These are phyloP conservation scores for Cuniculus paca DNA, from an alignment of 2,797 vertebrate genomes.

Conservation along the genomic window DNA sequence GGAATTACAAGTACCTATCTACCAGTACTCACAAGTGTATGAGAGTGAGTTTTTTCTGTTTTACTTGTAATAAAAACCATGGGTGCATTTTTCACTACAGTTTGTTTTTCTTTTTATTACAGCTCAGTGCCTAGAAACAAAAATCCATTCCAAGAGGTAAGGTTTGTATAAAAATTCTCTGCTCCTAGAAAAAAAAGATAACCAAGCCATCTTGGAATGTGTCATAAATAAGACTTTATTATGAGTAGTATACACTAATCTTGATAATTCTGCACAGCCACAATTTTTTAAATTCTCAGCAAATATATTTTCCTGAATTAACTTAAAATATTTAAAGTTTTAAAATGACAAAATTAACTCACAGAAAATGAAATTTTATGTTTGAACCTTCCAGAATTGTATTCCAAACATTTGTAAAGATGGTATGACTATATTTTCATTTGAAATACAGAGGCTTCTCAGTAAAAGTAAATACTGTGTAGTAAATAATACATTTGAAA, in stretches of 20 bases:
- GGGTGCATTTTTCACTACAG: slow-evolving; percentile 21
- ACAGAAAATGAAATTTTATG: not conserved
- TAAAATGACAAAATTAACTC: slow-evolving; percentile 6
- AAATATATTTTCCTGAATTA: slow-evolving; percentile 10
- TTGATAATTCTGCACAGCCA: not conserved
- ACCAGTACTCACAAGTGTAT: not conserved
- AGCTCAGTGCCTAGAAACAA: slow-evolving; percentile 99
- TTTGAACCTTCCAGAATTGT: slow-evolving; percentile 31
- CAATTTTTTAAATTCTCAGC: not conserved
- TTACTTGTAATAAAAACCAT: slow-evolving; percentile 41
- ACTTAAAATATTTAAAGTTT: slow-evolving; percentile 25
- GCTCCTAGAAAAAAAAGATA: slow-evolving; percentile 18
- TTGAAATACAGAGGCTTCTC: slow-evolving; percentile 5
- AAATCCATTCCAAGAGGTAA: slow-evolving; percentile 99
- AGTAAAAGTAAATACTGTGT: not conserved
- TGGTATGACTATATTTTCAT: slow-evolving; percentile 47
- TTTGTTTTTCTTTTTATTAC: slow-evolving; percentile 82
- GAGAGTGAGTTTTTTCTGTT: not conserved
- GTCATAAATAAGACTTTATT: not conserved
- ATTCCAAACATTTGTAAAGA: slow-evolving; percentile 47
- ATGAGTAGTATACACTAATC: not conserved
- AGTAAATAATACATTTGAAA: slow-evolving; percentile 49
- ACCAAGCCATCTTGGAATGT: not conserved
- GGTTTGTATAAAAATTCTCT: slow-evolving; percentile 65
- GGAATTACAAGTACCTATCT: not conserved